Base-by-base conservation (phyloP, 1,140 invertebrate species). In the Drosophila repletoides region DNA sequence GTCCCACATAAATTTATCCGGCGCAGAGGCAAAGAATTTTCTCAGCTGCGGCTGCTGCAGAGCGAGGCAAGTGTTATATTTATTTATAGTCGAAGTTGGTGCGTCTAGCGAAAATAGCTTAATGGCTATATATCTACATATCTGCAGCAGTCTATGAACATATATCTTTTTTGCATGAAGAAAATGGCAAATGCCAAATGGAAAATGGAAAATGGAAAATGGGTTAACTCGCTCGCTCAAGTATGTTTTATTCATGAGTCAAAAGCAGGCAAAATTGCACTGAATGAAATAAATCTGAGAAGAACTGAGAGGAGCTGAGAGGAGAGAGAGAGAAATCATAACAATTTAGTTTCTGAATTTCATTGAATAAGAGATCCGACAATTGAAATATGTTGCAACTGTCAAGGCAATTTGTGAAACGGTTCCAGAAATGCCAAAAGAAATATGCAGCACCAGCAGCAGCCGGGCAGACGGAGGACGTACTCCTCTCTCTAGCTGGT, bases 1-100 rank as follows among this genome's bases (percentile, higher is more conserved):
- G 69, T 83, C 77, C 77, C 77, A 83, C 77, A 80, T 77, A 83
- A 83, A 83, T 83, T 72, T 66, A 67, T 56, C 58, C 55, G 52
- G n/a, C n/a, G n/a, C 48, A 21, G 24, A 38, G 55, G 31, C 6
- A 12, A 14, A 65, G 77, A 61, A 81, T 72, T 81, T 76, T 19
- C 71, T 53, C 66, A 36, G 36, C 19, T 38, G n/a, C n/a, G n/a
- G n/a, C n/a, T n/a, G n/a, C n/a, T n/a, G n/a, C n/a, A n/a, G n/a
- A n/a, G n/a, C n/a, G 36, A 4, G 64, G 81, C 69, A 77, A 77
- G 77, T 81, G 77, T 77, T 71, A 65, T 73, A 70, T 83, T 83
- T 83, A 83, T 83, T 83, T 83, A 77, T 83, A 83, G 77, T 64
- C 46, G 28, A 63, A 52, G 31, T 64, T 52, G 29, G 12, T 12